Conservation (phyloP, 2,888 invertebrate species). For the Rhodophaea formosa region DNA sequence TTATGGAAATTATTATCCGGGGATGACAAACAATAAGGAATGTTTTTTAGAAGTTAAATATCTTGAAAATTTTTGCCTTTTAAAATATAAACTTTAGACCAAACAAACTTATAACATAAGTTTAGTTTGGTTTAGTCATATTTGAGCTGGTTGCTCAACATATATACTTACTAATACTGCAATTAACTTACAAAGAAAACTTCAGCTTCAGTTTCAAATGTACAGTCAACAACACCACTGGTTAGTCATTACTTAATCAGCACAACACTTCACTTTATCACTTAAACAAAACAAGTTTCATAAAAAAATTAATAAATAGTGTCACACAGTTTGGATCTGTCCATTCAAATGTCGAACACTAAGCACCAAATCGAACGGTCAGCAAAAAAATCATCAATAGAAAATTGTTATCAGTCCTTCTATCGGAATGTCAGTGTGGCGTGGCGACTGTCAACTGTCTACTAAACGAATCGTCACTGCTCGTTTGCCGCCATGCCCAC, state of each 20-base stretch:
- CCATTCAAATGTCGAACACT: conserved; percentile 43
- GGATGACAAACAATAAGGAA: too few relatives aligned
- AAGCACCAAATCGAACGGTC: conserved; percentile 48
- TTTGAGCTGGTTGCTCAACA: background rate
- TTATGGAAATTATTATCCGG: too few relatives aligned
- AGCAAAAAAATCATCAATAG: conserved; percentile 70
- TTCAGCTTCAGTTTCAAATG: conserved; percentile 25
- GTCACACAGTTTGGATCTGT: conserved; percentile 32
- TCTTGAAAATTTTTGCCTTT: too few relatives aligned
- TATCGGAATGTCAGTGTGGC: conserved; percentile 80
- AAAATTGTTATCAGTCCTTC: conserved; percentile 74
- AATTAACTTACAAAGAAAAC: conserved; percentile 25
- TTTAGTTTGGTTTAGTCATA: too few relatives aligned
- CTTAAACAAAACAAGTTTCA: conserved; percentile 36
- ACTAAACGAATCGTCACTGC: conserved; percentile 80
- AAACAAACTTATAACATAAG: too few relatives aligned
- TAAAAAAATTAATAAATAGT: conserved; percentile 25
- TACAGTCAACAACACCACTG: conserved; percentile 43
- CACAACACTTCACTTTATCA: conserved; percentile 60
- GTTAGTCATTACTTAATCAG: conserved; percentile 52
- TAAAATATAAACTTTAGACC: too few relatives aligned
- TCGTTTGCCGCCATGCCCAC: conserved; percentile 78
- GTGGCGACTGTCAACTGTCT: conserved; percentile 81
- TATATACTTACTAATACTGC: background rate
- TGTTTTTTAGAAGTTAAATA: too few relatives aligned